phyloP scores from a whole-genome alignment of 2,888 invertebrate species.

The Lasioglossum malachurum region DNA sequence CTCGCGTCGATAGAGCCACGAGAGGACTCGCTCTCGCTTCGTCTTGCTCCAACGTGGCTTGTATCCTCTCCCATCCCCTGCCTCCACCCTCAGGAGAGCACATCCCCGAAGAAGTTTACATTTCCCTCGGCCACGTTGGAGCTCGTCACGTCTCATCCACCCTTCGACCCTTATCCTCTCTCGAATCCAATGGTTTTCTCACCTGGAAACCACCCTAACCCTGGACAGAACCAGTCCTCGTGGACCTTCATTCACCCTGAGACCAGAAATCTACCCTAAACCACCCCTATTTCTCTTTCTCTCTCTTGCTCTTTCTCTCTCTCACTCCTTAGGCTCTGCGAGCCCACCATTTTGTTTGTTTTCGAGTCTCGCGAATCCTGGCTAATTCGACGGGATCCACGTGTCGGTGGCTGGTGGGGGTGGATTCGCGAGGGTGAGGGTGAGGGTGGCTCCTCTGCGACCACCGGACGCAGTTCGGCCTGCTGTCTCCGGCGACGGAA shows the following conservation, averaged over 20 bases:
- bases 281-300: not conserved
- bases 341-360: slow-evolving; percentile 13
- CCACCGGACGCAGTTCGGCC: not conserved
- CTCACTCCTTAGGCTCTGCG: not conserved
- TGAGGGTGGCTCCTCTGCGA: not conserved
- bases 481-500: not conserved
- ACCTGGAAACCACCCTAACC: not conserved
- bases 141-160: slow-evolving; percentile 17
- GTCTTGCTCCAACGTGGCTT: slow-evolving; percentile 50
- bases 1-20: slow-evolving; percentile 85
- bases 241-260: not conserved
- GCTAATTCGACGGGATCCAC: not conserved
- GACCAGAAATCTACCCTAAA: not conserved
- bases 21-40: slow-evolving; percentile 63
- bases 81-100: slow-evolving; percentile 9
- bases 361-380: not conserved
- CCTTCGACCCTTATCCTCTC: not conserved
- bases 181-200: not conserved
- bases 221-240: not conserved
- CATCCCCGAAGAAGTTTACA: slow-evolving; percentile 52
- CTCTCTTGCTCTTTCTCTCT: not conserved
- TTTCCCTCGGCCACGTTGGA: slow-evolving; percentile 47
- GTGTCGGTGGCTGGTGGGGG: slow-evolving; percentile 5
- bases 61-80: slow-evolving; percentile 41
- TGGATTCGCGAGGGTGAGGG: not conserved